Conservation (phyloP, 2,888 invertebrate genomes). For the Lepas anatifera region DNA sequence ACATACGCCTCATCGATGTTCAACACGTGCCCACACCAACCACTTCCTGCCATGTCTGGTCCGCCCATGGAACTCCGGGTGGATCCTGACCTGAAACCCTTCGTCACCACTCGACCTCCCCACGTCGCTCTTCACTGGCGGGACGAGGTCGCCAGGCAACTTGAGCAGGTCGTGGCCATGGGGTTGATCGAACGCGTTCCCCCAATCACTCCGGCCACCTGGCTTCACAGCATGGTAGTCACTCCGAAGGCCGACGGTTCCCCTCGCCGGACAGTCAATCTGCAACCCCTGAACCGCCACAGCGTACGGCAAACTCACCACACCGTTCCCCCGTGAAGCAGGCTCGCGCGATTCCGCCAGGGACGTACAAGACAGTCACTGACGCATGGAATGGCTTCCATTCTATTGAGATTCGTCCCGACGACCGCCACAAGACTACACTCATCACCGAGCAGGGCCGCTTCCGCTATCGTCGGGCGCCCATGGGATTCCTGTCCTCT, state of each 20-base stretch:
- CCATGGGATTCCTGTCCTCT: slow-evolving; percentile 15
- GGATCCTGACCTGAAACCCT: not conserved
- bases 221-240: slow-evolving; percentile 6
- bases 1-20: not conserved
- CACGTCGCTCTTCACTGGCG: slow-evolving; percentile 7
- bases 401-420: not conserved
- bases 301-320: slow-evolving; percentile 7
- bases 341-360: not conserved
- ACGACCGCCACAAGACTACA: slow-evolving; percentile 10
- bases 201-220: not conserved
- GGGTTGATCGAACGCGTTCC: slow-evolving; percentile 14
- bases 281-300: slow-evolving; percentile 5
- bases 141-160: not conserved
- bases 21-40: not conserved
- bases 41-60: not conserved
- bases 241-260: not conserved
- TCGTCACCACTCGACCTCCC: not conserved
- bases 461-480: slow-evolving; percentile 5
- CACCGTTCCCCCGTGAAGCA: not conserved
- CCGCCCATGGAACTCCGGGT: not conserved
- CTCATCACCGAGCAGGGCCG: slow-evolving; percentile 1
- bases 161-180: not conserved
- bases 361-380: slow-evolving; percentile 8
- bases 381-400: slow-evolving; percentile 14
- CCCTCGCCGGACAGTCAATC: slow-evolving; percentile 6